These are phyloP conservation scores for Pagrus major DNA, from an alignment of 2,113 vertebrate genomes.

Conservation along the genomic window DNA sequence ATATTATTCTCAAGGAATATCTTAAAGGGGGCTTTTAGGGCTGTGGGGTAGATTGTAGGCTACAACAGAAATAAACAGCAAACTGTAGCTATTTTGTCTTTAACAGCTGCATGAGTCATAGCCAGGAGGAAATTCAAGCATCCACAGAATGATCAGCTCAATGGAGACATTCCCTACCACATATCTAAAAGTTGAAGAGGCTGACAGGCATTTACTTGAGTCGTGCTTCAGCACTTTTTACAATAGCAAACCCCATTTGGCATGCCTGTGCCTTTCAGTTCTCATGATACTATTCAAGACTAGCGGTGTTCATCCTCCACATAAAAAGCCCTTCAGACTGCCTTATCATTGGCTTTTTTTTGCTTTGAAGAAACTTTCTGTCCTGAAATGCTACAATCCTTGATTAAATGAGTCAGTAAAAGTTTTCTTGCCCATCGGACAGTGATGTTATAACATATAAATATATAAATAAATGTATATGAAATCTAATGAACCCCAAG, in stretches of 20 bases:
- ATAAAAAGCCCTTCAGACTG: not conserved
- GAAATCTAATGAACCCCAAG: not conserved
- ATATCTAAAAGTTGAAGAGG: not conserved
- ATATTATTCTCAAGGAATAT: not conserved
- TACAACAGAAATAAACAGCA: not conserved
- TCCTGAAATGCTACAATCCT: not conserved
- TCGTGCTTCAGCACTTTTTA: not conserved
- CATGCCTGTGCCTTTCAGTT: not conserved
- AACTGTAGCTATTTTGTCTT: not conserved
- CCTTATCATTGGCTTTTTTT: slow-evolving; percentile 1
- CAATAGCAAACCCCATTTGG: not conserved
- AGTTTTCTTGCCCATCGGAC: not conserved
- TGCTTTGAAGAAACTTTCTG: not conserved
- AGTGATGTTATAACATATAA: not conserved
- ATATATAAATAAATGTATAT: not conserved
- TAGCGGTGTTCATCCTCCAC: not conserved
- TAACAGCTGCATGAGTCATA: not conserved
- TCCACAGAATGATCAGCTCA: not conserved
- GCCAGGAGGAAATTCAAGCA: not conserved
- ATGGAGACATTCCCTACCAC: not conserved
- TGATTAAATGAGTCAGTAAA: not conserved
- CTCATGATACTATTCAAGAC: slow-evolving; percentile 3
- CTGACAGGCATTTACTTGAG: not conserved
- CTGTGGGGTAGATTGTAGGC: no score
- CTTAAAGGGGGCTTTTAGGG: not conserved